Evolutionary conservation across 2,888 invertebrate genomes (phyloP).

Genomic region (Toxonevra muliebris): DNA sequence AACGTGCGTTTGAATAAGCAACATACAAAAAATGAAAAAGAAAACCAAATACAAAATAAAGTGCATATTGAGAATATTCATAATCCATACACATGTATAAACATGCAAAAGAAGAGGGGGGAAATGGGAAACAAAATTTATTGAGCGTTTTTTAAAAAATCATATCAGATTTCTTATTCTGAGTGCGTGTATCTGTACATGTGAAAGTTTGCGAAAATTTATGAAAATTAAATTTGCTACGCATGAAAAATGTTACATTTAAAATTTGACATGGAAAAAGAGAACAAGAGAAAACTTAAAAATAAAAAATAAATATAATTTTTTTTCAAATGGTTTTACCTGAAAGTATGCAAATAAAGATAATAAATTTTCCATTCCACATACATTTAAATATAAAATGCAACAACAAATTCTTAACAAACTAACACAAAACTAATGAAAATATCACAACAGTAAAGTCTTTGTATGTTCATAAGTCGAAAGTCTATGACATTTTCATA

Average conservation of each 20-base stretch:
- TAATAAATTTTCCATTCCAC: too few species aligned
- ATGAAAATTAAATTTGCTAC: constrained; percentile 30
- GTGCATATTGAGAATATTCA: constrained; percentile 27
- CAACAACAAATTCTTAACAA: too few species aligned
- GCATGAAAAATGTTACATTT: constrained; percentile 26
- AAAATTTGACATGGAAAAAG: constrained; percentile 5
- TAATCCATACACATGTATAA: constrained; percentile 19
- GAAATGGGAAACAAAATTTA: neutral
- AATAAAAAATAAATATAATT: neutral
- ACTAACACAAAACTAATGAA: too few species aligned
- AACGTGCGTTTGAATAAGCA: neutral
- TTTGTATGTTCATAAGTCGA: too few species aligned
- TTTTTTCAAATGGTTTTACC: neutral
- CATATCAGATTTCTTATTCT: constrained; percentile 22
- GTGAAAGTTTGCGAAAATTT: constrained; percentile 6
- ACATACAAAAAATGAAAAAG: neutral
- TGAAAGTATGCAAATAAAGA: constrained; percentile 2
- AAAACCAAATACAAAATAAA: constrained; percentile 1
- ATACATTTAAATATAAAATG: too few species aligned
- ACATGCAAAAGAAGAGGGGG: neutral
- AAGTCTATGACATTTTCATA: too few species aligned
- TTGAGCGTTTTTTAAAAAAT: constrained; percentile 8
- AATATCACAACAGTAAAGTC: too few species aligned
- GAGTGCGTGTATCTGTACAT: neutral
- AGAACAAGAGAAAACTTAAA: neutral